Evolutionary conservation across 2,113 vertebrate genomes (phyloP).

Genomic region (Ranitomeya variabilis): DNA sequence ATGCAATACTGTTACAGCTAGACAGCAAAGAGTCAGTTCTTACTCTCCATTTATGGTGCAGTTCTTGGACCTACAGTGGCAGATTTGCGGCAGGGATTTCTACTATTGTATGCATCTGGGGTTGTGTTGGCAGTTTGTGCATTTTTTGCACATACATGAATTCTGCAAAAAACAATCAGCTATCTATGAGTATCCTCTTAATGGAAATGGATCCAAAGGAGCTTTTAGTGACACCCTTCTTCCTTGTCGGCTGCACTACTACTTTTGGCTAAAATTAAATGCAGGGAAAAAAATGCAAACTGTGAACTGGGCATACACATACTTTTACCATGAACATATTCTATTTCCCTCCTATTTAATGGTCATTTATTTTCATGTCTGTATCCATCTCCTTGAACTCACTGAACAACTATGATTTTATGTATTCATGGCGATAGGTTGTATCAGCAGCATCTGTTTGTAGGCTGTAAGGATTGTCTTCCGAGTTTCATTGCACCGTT

Average conservation of each 20-base stretch:
- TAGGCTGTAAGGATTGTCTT: constrained; percentile 70
- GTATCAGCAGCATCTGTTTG: constrained; percentile 88
- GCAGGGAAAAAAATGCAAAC: not conserved
- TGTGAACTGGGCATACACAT: not conserved
- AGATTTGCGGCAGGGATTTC: not conserved
- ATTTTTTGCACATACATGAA: not conserved
- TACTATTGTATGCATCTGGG: not conserved
- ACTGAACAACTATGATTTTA: not conserved
- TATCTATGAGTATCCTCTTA: not conserved
- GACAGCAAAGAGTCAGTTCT: not conserved
- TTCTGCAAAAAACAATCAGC: not conserved
- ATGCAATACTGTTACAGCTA: not conserved
- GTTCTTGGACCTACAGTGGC: not conserved
- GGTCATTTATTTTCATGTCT: not conserved
- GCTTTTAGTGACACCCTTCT: not conserved
- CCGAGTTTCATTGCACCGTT: constrained; percentile 86
- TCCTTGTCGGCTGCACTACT: not conserved
- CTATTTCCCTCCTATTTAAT: not conserved
- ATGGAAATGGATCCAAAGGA: not conserved
- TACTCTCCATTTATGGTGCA: not conserved
- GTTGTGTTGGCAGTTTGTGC: not conserved
- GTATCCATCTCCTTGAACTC: not conserved
- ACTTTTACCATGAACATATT: not conserved
- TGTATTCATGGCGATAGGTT: not conserved
- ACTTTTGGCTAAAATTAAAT: not conserved